Evolutionary conservation across 1,140 invertebrate genomes (phyloP), one percentile per base, ranked within the genome.

Genomic region (Babylonia areolata): DNA sequence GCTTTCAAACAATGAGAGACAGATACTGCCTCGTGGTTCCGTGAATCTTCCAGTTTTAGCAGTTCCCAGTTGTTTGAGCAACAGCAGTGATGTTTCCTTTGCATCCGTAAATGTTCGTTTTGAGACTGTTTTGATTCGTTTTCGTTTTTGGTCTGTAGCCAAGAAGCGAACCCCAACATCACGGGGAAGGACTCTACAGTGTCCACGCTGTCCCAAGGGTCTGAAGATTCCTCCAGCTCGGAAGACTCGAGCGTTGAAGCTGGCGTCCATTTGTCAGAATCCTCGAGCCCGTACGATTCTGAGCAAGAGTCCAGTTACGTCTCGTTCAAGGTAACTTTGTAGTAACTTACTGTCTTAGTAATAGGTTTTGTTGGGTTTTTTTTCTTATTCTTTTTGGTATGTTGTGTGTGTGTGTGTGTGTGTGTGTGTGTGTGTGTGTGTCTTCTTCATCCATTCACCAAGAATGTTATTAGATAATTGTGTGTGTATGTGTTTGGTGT

Each of bases 171-270:
- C 88, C 93, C 93, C 1, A 93, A 92, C 85, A 88, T 94, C n/a
- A 90, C 88, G 87, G 93, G 93, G 1, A 93, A 93, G 69, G 93
- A 93, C 78, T 93, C 93, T 0, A 91, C 92, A 73, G 87, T 90
- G 23, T 94, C 93, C 2, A 82, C 87, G 3, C 85, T 89, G 0
- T 93, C 92, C n/a, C 87, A 89, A 69, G 92, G 91, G 40, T 93
- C 92, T 37, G 90, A 91, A 28, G 90, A 87, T 15, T 91, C 86
- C 20, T 91, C 89, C 58, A 91, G 90, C 42, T 90, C 89, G 31
- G 89, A 90, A 23, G 89, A 90, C 73, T 86, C 84, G 12, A 83
- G 86, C 31, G 83, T 85, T 6, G 83, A 86, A 35, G 85, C 80
- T 58, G 85, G 85, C 5, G 64, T 85, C 11, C 78, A 86, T 51